These are phyloP conservation scores for Cephalopholis sonnerati DNA, from an alignment of 2,113 vertebrate species.

Conservation along the genomic window DNA sequence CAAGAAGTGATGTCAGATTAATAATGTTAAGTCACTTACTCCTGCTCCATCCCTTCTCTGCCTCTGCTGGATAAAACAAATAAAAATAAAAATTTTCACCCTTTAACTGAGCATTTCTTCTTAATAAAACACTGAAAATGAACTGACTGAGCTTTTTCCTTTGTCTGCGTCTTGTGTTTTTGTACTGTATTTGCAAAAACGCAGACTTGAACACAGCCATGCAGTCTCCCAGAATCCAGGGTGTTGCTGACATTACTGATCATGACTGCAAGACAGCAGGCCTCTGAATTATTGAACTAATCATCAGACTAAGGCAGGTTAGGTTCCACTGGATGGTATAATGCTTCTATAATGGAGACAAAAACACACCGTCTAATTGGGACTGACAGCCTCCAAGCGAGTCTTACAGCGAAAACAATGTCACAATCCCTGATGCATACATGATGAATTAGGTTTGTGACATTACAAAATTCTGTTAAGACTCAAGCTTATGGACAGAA, in stretches of 20 bases:
- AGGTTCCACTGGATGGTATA: constrained; percentile 33
- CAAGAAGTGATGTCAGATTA: neutral
- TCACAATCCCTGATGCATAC: neutral
- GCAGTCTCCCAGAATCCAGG: neutral
- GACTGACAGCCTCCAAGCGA: neutral
- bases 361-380: constrained; percentile 2
- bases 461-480: neutral
- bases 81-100: neutral
- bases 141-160: neutral
- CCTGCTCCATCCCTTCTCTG: neutral
- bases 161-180: neutral
- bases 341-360: constrained; percentile 23
- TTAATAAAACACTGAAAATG: neutral
- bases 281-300: constrained; percentile 77
- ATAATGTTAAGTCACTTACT: neutral
- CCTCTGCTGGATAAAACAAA: neutral
- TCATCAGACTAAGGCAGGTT: constrained; percentile 58
- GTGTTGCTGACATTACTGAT: constrained; percentile 13
- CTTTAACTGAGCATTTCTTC: neutral
- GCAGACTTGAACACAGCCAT: neutral
- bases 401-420: neutral
- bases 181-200: neutral
- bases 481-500: neutral
- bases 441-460: neutral
- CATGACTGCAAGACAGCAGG: constrained; percentile 17